A percentile compares a stretch with the other conserved stretches of the same genome.
phyloP scores from a whole-genome alignment of 2,797 vertebrate genomes.

The Scyliorhinus canicula region DNA sequence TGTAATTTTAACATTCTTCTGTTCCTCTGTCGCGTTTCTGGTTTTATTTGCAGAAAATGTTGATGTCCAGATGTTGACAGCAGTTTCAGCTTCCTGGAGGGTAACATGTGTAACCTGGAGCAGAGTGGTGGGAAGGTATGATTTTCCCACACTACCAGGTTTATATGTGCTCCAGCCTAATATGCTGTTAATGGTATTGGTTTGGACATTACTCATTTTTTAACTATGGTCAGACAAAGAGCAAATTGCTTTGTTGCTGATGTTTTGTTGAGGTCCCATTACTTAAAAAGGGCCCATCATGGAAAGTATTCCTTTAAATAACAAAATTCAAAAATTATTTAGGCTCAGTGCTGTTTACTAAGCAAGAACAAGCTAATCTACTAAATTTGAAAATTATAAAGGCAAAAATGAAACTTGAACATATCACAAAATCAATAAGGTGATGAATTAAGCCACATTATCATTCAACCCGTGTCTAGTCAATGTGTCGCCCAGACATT shows the following conservation, averaged over 20 bases:
- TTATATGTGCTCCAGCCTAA: background rate
- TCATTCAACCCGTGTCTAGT: background rate
- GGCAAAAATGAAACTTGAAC: background rate
- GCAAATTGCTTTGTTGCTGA: background rate
- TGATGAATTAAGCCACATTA: background rate
- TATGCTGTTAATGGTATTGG: background rate
- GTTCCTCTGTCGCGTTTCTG: background rate
- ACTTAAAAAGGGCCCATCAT: background rate
- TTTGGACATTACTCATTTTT: background rate
- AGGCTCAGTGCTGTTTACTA: background rate
- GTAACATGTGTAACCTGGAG: background rate
- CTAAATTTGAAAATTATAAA: background rate
- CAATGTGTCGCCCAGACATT: background rate
- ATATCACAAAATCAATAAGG: background rate
- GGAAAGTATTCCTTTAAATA: background rate
- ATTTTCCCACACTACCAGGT: background rate
- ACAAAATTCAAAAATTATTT: background rate
- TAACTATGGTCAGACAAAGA: background rate
- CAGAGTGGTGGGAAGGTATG: background rate
- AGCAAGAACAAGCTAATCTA: background rate
- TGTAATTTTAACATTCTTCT: background rate
- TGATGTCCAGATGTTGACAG: background rate
- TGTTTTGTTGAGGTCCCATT: background rate
- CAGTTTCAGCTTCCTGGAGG: background rate
- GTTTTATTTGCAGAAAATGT: background rate